Evolutionary conservation across 1,140 invertebrate species (phyloP).

Genomic region (Pentalonia nigronervosa): DNA sequence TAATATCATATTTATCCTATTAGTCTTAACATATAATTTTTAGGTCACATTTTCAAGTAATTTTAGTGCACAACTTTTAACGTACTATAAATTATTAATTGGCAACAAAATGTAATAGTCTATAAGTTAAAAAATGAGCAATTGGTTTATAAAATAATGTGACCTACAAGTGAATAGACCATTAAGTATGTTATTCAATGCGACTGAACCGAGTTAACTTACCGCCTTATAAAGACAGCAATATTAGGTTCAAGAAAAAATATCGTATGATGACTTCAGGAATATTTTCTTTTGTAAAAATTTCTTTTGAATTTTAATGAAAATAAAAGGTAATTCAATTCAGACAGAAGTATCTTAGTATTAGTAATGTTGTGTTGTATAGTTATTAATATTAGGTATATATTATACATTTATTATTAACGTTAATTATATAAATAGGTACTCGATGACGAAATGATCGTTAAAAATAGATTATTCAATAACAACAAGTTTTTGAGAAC

Average conservation of each 20-base stretch:
- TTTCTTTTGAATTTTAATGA: not conserved
- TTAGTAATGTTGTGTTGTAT: not conserved
- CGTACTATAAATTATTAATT: not conserved
- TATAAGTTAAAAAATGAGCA: slow-evolving; percentile 24
- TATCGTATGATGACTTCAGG: not conserved
- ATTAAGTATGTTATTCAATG: not conserved
- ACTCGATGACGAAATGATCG: not conserved
- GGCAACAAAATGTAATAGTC: not conserved
- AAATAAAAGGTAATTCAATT: not conserved
- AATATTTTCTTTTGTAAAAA: not conserved
- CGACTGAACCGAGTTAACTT: not conserved
- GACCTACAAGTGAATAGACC: not conserved
- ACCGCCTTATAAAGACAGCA: not conserved
- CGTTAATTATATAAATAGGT: not conserved
- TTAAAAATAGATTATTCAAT: not conserved
- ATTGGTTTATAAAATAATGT: not conserved
- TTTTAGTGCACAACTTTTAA: not conserved
- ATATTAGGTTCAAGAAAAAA: not conserved
- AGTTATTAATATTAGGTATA: not conserved
- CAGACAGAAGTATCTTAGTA: not conserved
- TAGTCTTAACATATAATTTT: not conserved
- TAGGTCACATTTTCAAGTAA: not conserved
- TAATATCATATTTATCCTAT: not conserved
- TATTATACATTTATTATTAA: too few relatives aligned
- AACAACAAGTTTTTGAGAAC: not conserved